Base-by-base conservation (phyloP, 2,797 vertebrate species). In the Scarus forsteni region DNA sequence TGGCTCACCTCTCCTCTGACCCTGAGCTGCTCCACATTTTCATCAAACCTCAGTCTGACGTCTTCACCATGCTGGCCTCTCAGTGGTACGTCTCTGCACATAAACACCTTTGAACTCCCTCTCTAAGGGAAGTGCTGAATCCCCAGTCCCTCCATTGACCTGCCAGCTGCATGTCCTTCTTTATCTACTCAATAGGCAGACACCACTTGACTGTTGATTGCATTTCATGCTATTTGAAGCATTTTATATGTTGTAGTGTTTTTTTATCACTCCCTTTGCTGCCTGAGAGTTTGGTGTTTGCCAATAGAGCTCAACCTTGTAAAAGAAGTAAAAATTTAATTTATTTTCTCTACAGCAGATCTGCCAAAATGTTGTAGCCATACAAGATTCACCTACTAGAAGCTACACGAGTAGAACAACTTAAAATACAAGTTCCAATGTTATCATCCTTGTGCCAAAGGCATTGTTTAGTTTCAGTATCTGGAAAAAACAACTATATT, bases 1-100 rank as follows among this genome's bases (percentile, higher is more conserved):
- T 99, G 77, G 95, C 97, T 83, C 96, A 98, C 80, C 93, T 98
- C 70, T 98, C 96, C 70, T 95, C 92, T 57, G 97, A 99, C 90
- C 95, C 96, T 10, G 96, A 97, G 83, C 95, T 98, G 83, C 74
- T 97, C 85, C 94, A 89, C 79, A 86, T 96, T 53, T 97, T 98
- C 87, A 93, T 90, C 85, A 90, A 95, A 66, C 92, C 95, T 8
- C 90, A 93, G 70, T 87, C 90, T 10, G 97, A 99, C 73, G 93
- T 97, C 60, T 99, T 98, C 75, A 92, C 94, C 75, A 93, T 92
- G 72, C 84, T 99, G 82, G 95, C 96, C 74, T 95, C 96, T 79
- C 95, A 96, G 87, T 98, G 97, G 97, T 98, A 90, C 84, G 95
- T 85, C 46, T 6, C 59, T 19, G 50, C 39, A 57, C 8, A 43